Conservation (phyloP, 2,797 vertebrate species). For the Philypnodon macrostomus region DNA sequence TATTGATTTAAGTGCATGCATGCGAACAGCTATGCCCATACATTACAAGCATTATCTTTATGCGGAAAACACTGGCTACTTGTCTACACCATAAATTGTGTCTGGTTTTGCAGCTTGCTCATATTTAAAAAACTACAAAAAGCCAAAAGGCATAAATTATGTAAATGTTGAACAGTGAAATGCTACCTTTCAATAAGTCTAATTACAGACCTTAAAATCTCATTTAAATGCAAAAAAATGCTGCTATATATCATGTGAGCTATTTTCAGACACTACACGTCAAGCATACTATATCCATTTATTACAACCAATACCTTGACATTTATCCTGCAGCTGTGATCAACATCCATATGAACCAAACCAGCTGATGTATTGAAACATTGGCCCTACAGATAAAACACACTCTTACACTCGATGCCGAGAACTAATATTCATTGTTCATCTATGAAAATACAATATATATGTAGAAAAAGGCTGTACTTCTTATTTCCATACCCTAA, state of each 20-base stretch:
- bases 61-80: neutral
- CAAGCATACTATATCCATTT: constrained; percentile 46
- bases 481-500: neutral
- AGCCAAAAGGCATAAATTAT: constrained; percentile 19
- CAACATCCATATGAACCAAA: constrained; percentile 34
- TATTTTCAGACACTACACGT: constrained; percentile 47
- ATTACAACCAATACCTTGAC: constrained; percentile 45
- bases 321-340: constrained; percentile 37
- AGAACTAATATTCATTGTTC: neutral
- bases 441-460: neutral
- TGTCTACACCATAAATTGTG: constrained; percentile 14
- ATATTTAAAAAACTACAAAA: constrained; percentile 21
- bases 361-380: constrained; percentile 32
- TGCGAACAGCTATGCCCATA: constrained; percentile 7
- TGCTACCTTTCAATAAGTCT: constrained; percentile 32
- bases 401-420: neutral
- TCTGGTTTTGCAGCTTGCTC: neutral
- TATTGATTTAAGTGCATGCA: constrained; percentile 17
- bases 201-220: constrained; percentile 50
- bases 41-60: neutral
- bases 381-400: constrained; percentile 14
- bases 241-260: constrained; percentile 41
- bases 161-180: constrained; percentile 21
- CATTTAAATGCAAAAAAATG: constrained; percentile 45
- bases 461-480: neutral